phyloP scores from a whole-genome alignment of 2,888 invertebrate species.

The Phorcus lineatus region DNA sequence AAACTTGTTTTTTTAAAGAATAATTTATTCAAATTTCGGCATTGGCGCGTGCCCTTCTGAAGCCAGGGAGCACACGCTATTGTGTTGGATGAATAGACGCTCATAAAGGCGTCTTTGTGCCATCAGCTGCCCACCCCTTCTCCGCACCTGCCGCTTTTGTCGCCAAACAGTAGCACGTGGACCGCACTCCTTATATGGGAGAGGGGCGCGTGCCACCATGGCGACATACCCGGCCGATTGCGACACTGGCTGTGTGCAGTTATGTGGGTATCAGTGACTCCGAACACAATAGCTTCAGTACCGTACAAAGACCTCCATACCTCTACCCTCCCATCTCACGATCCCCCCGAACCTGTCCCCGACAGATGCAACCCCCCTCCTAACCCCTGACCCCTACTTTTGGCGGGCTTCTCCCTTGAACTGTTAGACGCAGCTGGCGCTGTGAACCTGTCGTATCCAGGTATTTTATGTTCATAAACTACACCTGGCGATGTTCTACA shows the following conservation, averaged over 20 bases:
- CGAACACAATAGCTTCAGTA: not conserved
- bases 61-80: slow-evolving; percentile 20
- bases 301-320: slow-evolving; percentile 11
- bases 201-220: slow-evolving; percentile 27
- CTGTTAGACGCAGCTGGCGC: slow-evolving; percentile 10
- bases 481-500: slow-evolving; percentile 6
- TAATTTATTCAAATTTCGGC: slow-evolving; percentile 34
- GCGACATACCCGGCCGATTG: not conserved
- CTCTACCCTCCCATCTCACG: not conserved
- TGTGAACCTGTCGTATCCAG: slow-evolving; percentile 11
- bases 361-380: not conserved
- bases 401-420: slow-evolving; percentile 21
- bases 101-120: slow-evolving; percentile 37
- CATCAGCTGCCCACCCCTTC: slow-evolving; percentile 35
- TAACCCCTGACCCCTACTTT: slow-evolving; percentile 12
- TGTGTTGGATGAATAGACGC: slow-evolving; percentile 23
- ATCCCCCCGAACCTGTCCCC: slow-evolving; percentile 6
- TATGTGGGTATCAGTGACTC: slow-evolving; percentile 18
- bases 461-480: slow-evolving; percentile 2
- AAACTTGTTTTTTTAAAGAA: not conserved
- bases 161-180: slow-evolving; percentile 21
- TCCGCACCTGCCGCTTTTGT: slow-evolving; percentile 37
- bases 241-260: slow-evolving; percentile 19
- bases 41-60: slow-evolving; percentile 35
- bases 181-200: slow-evolving; percentile 25